A percentile compares a stretch with the other conserved stretches of the same genome.
These are phyloP conservation scores for Umimayanthus kanabou DNA, from an alignment of 92 coral and sea anemone genomes.

Conservation along the genomic window DNA sequence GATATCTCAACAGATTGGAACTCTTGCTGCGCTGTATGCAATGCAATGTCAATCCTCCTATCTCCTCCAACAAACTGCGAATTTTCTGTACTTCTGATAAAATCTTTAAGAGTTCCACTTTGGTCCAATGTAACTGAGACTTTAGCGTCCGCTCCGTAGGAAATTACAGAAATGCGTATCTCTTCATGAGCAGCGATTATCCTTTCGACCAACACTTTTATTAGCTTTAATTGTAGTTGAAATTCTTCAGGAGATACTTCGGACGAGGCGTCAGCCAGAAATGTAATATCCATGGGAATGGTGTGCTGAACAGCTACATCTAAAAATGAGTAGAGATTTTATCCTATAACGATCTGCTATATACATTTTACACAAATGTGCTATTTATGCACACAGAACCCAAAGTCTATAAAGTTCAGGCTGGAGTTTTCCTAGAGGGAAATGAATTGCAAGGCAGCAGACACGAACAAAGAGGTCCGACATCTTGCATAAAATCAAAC, in stretches of 20 bases:
- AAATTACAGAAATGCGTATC: constrained; percentile 43
- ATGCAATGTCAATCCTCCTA: constrained; percentile 51
- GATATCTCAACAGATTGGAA: constrained; percentile 41
- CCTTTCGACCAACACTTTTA: constrained; percentile 26
- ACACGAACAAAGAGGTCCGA: too few species aligned
- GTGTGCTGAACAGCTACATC: not conserved
- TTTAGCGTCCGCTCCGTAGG: constrained; percentile 51
- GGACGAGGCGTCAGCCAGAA: constrained; percentile 52
- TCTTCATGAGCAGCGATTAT: not conserved
- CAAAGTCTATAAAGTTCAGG: too few species aligned
- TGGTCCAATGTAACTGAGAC: constrained; percentile 33
- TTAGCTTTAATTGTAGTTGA: constrained; percentile 30
- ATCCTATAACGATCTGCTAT: not conserved
- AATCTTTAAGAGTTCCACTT: constrained; percentile 5
- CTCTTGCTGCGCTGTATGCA: constrained; percentile 46
- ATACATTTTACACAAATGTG: too few species aligned
- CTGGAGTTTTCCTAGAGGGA: too few species aligned
- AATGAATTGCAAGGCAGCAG: too few species aligned
- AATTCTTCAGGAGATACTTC: constrained; percentile 35
- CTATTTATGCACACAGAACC: too few species aligned
- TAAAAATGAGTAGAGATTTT: not conserved
- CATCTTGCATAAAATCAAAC: too few species aligned
- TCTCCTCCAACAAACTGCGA: constrained; percentile 54
- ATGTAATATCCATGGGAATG: constrained; percentile 32
- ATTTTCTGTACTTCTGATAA: constrained; percentile 19